Base-by-base conservation (phyloP, 2,113 vertebrate species). In the Lucifuga dentata region DNA sequence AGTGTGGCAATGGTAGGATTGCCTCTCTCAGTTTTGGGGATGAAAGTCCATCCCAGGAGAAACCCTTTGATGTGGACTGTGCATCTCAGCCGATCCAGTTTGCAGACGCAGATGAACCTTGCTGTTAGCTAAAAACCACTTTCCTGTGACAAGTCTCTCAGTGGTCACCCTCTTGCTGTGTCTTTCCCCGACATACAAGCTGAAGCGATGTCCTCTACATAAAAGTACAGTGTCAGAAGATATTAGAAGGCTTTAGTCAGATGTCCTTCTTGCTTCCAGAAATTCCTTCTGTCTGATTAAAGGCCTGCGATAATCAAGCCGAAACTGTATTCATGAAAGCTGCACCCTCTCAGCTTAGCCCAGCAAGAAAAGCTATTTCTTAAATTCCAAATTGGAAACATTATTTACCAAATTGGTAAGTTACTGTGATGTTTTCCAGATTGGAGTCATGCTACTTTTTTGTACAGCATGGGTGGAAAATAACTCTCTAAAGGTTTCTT, bases 371-470 rank as follows among this genome's bases (percentile, higher is more conserved):
- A 94, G 84, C 86, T 84, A 78, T 92, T 77, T 90, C 90, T 92
- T 91, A 90, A 79, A 93, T 98, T 98, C 97, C 96, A 98, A 95
- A 98, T 96, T 98, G 98, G 98, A 98, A 99, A 94, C 93, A 92
- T 94, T 91, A 80, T 96, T 97, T 98, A 97, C 97, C 97, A 98
- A 96, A 98, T 98, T 97, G 98, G 97, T 97, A 98, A 96, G 92
- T 93, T 90, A 89, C 33, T 39, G 81, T 86, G 80, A 90, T 93
- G 92, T 93, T 95, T 94, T 95, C 95, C 95, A 93, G 93, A 94
- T 94, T 93, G 93, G 93, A 95, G 92, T 88, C 56, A 26, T 83
- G 23, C 86, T 73, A 88, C 36, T 80, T 81, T 93, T 92, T 81
- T 81, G 70, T 88, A 82, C 68, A 80, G 78, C 90, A 23, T 67